Evolutionary conservation across 2,113 vertebrate genomes (phyloP), one percentile per base, ranked within the genome.

Genomic region (Elephantulus edwardii): DNA sequence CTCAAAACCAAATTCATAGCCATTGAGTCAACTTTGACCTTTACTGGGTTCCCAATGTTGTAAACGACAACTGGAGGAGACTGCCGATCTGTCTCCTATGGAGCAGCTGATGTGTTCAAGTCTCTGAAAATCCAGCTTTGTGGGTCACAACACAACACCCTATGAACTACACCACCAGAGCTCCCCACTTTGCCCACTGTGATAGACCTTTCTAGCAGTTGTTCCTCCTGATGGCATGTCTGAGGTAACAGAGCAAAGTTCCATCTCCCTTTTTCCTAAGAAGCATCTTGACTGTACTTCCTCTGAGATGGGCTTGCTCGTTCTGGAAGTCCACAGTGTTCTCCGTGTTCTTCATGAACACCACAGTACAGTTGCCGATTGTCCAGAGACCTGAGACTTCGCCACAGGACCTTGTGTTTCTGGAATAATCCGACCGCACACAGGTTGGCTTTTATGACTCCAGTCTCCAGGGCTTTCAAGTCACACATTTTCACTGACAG

Each of bases 321-420:
- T 68, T 38, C 66, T 38, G 8, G n/a, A n/a, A n/a, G 33, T 33
- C 14, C 33, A 5, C 6, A 8, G 64, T 35, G n/a, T n/a, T n/a
- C n/a, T n/a, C n/a, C n/a, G n/a, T n/a, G 22, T 5, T 68, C 35
- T 16, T 38, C 66, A 38, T 35, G 8, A 22, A 68, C 35, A 68
- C 66, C 66, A 9, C 26, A 0, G 66, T 12, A 2, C 0, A 8
- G 24, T n/a, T 28, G 2, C 64, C 48, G 50, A 0, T 33, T 22
- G 24, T 86, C 52, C 78, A 8, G 66, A 56, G 38, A 30, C 8
- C 48, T 24, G 22, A 92, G 19, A 17, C 6, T 16, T 50, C 38
- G 48, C 26, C 3, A 1, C 0, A 38, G 40, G 12, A 1, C 38
- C 2, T 0, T 14, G 0, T 14, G 24, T 33, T 24, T 33, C 40